A percentile compares a stretch with the other conserved stretches of the same genome.
Evolutionary conservation across 2,113 vertebrate genomes (phyloP).

Genomic region (Ptilonorhynchus violaceus): DNA sequence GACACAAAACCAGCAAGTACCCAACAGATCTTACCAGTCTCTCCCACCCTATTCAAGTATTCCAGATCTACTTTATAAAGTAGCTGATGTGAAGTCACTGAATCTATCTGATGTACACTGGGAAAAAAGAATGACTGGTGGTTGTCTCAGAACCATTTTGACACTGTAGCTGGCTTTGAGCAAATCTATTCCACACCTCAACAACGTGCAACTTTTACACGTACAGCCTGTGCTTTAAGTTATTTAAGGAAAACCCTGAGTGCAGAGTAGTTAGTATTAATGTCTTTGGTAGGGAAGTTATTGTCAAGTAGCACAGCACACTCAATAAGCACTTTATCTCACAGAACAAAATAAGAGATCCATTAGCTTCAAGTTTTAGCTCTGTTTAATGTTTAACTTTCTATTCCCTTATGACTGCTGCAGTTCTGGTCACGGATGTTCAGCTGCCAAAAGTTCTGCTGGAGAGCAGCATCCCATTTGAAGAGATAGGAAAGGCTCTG

Average conservation of each 20-base stretch:
- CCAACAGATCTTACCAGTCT: background rate
- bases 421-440: background rate
- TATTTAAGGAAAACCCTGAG: background rate
- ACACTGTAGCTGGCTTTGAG: background rate
- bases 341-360: background rate
- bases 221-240: background rate
- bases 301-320: background rate
- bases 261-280: background rate
- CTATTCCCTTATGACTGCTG: background rate
- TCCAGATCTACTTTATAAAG: background rate
- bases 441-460: background rate
- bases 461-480: background rate
- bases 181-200: background rate
- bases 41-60: background rate
- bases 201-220: background rate
- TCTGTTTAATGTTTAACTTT: background rate
- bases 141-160: background rate
- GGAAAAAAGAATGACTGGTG: background rate
- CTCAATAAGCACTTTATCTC: background rate
- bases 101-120: background rate
- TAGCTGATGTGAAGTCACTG: background rate
- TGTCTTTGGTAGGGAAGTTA: background rate
- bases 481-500: accelerated
- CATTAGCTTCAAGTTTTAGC: background rate
- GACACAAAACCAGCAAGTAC: background rate